Percentiles rank a stretch among this genome's conserved stretches.
Evolutionary conservation across 2,113 vertebrate species (phyloP).

Genomic region (Hipposideros armiger): DNA sequence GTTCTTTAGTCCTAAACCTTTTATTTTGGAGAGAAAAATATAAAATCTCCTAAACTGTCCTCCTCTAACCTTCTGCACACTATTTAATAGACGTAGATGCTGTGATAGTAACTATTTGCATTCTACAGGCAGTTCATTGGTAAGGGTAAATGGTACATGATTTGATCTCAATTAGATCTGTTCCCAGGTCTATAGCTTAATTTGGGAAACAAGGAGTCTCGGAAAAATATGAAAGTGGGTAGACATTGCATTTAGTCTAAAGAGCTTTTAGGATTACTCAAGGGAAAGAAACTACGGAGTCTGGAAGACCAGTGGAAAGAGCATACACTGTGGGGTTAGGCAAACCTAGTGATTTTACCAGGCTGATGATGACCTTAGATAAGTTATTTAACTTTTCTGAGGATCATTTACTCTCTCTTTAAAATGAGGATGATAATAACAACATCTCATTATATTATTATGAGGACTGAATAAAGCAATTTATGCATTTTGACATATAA

Average conservation of each 20-base stretch:
- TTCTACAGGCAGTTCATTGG: conserved; percentile 18
- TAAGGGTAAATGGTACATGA: neutral
- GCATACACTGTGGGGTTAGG: neutral
- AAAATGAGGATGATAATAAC: neutral
- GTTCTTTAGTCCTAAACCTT: neutral
- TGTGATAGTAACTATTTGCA: neutral
- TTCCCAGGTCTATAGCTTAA: neutral
- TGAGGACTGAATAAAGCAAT: neutral
- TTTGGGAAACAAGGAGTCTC: neutral
- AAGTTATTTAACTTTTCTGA: neutral
- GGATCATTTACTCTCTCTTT: neutral
- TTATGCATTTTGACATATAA: neutral
- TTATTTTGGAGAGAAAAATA: conserved; percentile 54
- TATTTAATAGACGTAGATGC: conserved; percentile 13
- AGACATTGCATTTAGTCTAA: neutral
- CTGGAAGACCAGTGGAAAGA: neutral
- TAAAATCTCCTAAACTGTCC: neutral
- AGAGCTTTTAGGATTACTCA: neutral
- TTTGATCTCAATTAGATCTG: neutral
- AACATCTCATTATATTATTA: neutral
- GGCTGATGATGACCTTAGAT: neutral
- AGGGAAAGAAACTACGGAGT: neutral
- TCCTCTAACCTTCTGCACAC: neutral
- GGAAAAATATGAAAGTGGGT: neutral
- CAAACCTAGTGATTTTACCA: neutral